Conservation (phyloP, 2,888 invertebrate genomes). For the Amaurobius ferox region DNA sequence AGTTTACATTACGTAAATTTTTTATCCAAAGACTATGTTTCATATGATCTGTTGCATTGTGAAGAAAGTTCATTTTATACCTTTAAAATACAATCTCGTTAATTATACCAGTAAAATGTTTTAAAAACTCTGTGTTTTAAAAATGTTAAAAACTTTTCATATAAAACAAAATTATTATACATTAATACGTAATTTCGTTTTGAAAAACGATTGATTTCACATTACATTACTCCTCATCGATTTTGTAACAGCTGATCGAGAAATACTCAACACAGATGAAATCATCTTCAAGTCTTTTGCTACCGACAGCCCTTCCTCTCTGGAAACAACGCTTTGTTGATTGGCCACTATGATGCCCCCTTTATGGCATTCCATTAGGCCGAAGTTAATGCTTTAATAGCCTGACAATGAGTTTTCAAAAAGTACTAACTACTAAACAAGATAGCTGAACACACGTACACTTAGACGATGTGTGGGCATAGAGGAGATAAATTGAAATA, state of each 20-base stretch:
- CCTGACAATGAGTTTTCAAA: not conserved
- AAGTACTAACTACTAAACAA: not conserved
- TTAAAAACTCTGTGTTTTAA: too few species aligned
- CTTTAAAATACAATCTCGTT: too few species aligned
- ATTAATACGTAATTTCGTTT: not conserved
- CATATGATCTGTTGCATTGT: too few species aligned
- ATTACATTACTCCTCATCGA: not conserved
- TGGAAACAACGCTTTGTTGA: not conserved
- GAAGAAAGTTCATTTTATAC: too few species aligned
- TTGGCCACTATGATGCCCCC: not conserved
- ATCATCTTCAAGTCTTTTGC: too few species aligned
- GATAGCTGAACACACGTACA: not conserved
- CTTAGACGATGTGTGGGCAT: not conserved
- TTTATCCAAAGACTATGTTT: too few species aligned
- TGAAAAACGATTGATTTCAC: not conserved
- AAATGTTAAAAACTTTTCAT: too few species aligned
- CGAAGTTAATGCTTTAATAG: not conserved
- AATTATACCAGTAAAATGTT: too few species aligned
- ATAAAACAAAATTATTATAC: too few species aligned
- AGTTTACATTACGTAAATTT: too few species aligned
- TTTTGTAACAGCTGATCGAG: not conserved
- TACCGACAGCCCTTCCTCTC: too few species aligned
- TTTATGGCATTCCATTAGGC: not conserved
- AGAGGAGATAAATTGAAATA: not conserved
- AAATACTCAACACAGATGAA: too few species aligned